Evolutionary conservation across 2,888 invertebrate genomes (phyloP).

Genomic region (Polydesmus complanatus): DNA sequence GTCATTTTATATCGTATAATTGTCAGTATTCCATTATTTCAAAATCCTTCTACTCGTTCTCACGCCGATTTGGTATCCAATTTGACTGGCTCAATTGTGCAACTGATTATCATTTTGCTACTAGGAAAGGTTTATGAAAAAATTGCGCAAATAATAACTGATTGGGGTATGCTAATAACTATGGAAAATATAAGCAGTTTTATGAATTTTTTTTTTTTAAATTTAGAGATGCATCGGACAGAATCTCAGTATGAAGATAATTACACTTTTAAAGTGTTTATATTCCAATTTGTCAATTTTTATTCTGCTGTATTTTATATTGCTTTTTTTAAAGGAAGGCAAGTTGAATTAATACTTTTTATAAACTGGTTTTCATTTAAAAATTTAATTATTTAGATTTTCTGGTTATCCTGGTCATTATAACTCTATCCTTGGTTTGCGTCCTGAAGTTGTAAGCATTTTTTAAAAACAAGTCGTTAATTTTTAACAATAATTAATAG

Average conservation of each 20-base stretch:
- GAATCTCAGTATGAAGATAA: conserved; percentile 46
- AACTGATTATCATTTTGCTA: conserved; percentile 41
- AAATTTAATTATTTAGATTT: conserved; percentile 25
- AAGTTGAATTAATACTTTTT: conserved; percentile 18
- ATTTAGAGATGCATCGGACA: conserved; percentile 37
- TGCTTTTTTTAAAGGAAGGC: conserved; percentile 44
- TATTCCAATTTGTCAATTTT: conserved; percentile 47
- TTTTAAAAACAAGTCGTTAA: conserved; percentile 26
- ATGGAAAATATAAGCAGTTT: not conserved
- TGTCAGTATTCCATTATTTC: conserved; percentile 40
- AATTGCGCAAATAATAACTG: conserved; percentile 39
- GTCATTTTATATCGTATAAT: conserved; percentile 43
- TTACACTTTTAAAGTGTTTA: conserved; percentile 44
- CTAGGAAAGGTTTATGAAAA: conserved; percentile 42
- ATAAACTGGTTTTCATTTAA: not conserved
- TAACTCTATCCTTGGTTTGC: conserved; percentile 36
- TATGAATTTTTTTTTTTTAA: conserved; percentile 9
- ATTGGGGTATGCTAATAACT: conserved; percentile 36
- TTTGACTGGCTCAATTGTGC: conserved; percentile 40
- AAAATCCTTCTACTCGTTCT: conserved; percentile 34
- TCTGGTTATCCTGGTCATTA: conserved; percentile 42
- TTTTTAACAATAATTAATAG: conserved; percentile 10
- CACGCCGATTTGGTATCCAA: conserved; percentile 39
- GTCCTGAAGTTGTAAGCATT: conserved; percentile 40
- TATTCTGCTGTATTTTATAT: conserved; percentile 48